A percentile compares a stretch with the other conserved stretches of the same genome.
phyloP scores from a whole-genome alignment of 2,113 vertebrate species.

The Rostratula benghalensis region DNA sequence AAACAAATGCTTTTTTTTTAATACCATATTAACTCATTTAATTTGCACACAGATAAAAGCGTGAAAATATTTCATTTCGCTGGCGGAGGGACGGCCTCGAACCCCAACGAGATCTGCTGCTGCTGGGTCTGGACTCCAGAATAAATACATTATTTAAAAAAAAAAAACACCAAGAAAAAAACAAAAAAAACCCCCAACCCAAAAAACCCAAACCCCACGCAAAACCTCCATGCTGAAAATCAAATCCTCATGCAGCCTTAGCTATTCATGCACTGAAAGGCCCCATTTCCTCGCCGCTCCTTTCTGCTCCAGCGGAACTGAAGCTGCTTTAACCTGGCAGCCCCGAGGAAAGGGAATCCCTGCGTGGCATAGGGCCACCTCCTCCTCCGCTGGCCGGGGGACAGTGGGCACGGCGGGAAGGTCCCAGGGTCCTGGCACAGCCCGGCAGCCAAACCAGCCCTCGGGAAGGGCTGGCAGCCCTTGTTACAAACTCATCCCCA shows the following conservation, averaged over 20 bases:
- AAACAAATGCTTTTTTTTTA: conserved; percentile 20
- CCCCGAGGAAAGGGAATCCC: conserved; percentile 66
- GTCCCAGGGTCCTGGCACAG: conserved; percentile 59
- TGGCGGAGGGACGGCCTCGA: not conserved
- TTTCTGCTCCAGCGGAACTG: conserved; percentile 35
- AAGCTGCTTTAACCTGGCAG: conserved; percentile 53
- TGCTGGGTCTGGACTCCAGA: not conserved
- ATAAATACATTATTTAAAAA: not conserved
- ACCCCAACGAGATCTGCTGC: not conserved
- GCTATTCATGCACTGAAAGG: not conserved
- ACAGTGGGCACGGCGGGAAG: conserved; percentile 36
- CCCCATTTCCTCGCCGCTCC: not conserved
- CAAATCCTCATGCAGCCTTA: not conserved
- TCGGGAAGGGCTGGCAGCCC: conserved; percentile 54
- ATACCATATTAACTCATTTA: conserved; percentile 66
- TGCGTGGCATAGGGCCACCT: conserved; percentile 54
- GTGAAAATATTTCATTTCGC: conserved; percentile 5
- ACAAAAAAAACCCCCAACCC: not conserved
- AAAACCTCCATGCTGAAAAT: not conserved
- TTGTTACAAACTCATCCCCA: conserved; percentile 1
- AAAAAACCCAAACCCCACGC: not conserved
- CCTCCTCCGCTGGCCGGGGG: conserved; percentile 56
- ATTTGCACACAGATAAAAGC: conserved; percentile 65
- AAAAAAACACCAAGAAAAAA: not conserved
- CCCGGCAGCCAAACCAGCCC: conserved; percentile 56